Evolutionary conservation across 2,888 invertebrate species (phyloP), one percentile per base, ranked within the genome.

Genomic region (Drosophila peninsularis): DNA sequence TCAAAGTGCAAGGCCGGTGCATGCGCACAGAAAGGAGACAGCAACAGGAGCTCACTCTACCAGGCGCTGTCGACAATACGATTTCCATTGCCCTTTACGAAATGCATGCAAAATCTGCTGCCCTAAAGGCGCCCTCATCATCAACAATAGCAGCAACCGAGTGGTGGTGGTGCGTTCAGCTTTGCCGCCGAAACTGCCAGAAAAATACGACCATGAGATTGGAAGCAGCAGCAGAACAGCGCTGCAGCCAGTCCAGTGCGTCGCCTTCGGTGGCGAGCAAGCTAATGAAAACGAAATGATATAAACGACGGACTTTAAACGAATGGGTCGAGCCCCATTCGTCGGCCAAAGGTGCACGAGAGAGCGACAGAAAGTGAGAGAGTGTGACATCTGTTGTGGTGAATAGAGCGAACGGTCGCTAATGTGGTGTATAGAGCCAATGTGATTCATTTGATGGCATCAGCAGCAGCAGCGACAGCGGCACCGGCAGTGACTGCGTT

Each of bases 1-100:
- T 76, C 45, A 78, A 76, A 78, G 78, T 70, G 76, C 79, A 76
- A 78, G 76, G 76, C 75, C 79, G 77, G 88, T 83, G 83, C 83
- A 83, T 83, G 83, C 88, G 83, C 83, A 83, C 71, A 82, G 70
- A 77, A 71, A 82, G 80, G 77, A 88, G 88, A 85, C 62, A 79
- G 82, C 88, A 68, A 79, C 76, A 82, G 82, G 71, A 82, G 79
- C 72, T 54, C 30, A 41, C 32, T 54, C 41, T 63, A 65, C 41
- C 30, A 60, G 67, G 37, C 49, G 55, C 53, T 52, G 80, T 62
- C 77, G 70, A 74, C 75, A 77, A 81, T 71, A 67, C 72, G 64
- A 75, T 78, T 78, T 62, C 64, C 72, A 79, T 89, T 90, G 82
- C 81, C 82, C 80, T 79, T 84, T 84, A 54, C 53, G 61, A 78